Evolutionary conservation across 2,113 vertebrate genomes (phyloP).

Genomic region (Lophotis ruficrista): DNA sequence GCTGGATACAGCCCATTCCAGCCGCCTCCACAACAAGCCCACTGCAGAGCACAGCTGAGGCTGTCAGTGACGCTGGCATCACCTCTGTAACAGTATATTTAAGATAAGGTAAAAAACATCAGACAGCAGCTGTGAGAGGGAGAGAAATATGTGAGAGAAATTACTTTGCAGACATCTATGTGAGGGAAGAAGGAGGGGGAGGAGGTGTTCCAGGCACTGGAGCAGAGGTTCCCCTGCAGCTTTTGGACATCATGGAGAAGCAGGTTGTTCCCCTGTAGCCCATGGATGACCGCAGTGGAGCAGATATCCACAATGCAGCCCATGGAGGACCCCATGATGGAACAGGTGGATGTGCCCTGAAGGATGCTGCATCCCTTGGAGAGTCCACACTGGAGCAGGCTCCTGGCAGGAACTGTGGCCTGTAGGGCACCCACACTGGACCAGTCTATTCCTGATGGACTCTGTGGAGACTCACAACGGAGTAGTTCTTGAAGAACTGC

Average conservation of each 20-base stretch:
- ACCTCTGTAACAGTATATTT: background rate
- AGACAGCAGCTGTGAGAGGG: background rate
- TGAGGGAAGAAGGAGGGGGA: background rate
- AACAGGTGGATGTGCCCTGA: no score
- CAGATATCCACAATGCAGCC: no score
- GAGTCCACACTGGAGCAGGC: background rate
- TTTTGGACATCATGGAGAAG: no score
- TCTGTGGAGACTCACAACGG: rapidly evolving
- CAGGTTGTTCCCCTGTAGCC: no score
- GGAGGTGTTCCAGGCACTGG: rapidly evolving
- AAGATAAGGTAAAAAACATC: background rate
- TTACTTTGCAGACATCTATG: background rate
- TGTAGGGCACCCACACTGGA: rapidly evolving
- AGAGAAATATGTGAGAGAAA: background rate
- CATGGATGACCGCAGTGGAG: no score
- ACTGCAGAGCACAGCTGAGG: background rate
- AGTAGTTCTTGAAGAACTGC: background rate
- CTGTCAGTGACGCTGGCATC: rapidly evolving
- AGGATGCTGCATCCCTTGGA: no score
- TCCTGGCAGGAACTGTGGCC: background rate
- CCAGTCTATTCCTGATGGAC: background rate
- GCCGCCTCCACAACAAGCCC: background rate
- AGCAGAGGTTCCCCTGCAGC: background rate
- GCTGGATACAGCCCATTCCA: background rate
- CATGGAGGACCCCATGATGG: no score